These are phyloP conservation scores for Aleiodes sp. DNA, from an alignment of 1,140 invertebrate species.

Conservation along the genomic window DNA sequence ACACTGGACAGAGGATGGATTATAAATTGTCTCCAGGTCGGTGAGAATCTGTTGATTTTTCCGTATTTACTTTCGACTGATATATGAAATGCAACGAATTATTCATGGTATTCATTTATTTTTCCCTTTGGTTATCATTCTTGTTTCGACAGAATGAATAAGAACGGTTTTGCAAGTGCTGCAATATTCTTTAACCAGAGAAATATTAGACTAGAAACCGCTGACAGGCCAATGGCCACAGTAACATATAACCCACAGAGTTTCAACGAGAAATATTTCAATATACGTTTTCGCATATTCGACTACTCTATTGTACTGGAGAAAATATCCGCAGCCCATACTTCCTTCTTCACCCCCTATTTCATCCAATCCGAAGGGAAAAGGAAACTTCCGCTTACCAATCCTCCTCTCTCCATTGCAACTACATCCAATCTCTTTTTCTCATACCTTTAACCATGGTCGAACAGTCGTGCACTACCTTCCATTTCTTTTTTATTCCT, in stretches of 20 bases:
- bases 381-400: not conserved
- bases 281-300: slow-evolving; percentile 32
- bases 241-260: not conserved
- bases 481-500: slow-evolving; percentile 19
- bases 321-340: slow-evolving; percentile 26
- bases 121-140: not conserved
- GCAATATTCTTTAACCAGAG: slow-evolving; percentile 11
- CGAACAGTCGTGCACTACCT: slow-evolving; percentile 12
- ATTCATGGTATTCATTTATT: too few species aligned
- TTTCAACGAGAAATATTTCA: slow-evolving; percentile 28
- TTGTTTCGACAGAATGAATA: not conserved
- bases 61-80: too few species aligned
- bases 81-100: too few species aligned
- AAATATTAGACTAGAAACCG: slow-evolving; percentile 27
- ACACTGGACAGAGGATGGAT: too few species aligned
- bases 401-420: not conserved
- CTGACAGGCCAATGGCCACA: slow-evolving; percentile 18
- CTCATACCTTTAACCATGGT: not conserved
- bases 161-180: not conserved
- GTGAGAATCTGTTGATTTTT: too few species aligned
- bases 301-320: slow-evolving; percentile 25
- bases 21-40: too few species aligned
- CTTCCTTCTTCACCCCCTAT: not conserved
- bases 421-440: not conserved
- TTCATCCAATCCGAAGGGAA: not conserved